Evolutionary conservation across 92 coral and sea anemone species (phyloP), one percentile per base, ranked within the genome.

Genomic region (Actinostola sp.): DNA sequence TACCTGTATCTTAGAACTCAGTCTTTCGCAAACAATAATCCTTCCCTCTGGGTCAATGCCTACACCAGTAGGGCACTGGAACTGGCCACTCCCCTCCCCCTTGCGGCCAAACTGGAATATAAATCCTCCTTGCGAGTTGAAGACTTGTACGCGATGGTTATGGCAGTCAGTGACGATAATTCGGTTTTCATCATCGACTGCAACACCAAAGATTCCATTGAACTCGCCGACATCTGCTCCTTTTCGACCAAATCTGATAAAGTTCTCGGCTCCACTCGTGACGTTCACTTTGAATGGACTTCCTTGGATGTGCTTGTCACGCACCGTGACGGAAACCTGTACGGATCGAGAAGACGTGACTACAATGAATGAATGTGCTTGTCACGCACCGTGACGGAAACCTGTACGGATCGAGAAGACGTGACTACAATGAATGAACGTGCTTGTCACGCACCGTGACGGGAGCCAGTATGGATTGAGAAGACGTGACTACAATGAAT

Each of bases 41-140:
- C 93, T 84, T 38, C 98, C 97, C 16, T 92, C 92, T 31, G 93
- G 90, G 69, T 91, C 97, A 75, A 94, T 86, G 30, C 97, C 97
- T 5, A 94, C 98, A 49, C 98, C 98, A 24, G 98, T 94, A 58
- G 98, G 98, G 69, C 98, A 91, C 83, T 94, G 98, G 77, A 94
- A 94, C 81, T 94, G 97, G 26, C 98, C 98, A 30, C 92, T 91
- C 13, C 98, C 98, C 33, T 94, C 98, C 8, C 98, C 98, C 70
- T 94, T 94, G 70, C 98, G 98, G 33, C 98, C 98, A 77, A 94
- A 94, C 81, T 94, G 95, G 78, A 88, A 94, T 61, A 94, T 72
- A 55, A 92, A 94, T 17, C 88, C 88, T 46, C 98, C 98, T 32
- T 91, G 93, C 27, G 96, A 78, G 63, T 90, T 92, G 66, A 94